A percentile compares a stretch with the other conserved stretches of the same genome.
These are phyloP conservation scores for Turritopsis dohrnii DNA, from an alignment of 30 jellyfish, hydroid and myxozoan species.

Conservation along the genomic window DNA sequence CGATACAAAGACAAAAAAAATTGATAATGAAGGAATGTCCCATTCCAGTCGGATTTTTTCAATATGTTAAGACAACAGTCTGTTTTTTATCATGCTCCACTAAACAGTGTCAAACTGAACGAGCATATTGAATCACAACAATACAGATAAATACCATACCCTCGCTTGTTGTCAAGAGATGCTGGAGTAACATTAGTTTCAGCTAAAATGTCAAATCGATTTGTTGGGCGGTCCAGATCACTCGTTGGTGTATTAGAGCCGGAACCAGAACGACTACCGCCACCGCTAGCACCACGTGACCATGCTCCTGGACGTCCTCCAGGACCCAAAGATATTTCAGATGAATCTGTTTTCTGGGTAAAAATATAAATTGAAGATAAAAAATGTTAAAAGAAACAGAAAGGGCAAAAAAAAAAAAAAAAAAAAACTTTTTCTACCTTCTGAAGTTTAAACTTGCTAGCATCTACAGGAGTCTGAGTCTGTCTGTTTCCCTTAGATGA, in stretches of 20 bases:
- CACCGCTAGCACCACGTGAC: conserved; percentile 95
- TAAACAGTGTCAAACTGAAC: too few relatives aligned
- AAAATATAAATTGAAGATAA: neutral
- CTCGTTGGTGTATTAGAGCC: conserved; percentile 24
- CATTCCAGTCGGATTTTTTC: too few relatives aligned
- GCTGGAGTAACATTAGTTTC: neutral
- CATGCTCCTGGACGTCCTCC: conserved; percentile 70
- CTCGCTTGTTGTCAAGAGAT: neutral
- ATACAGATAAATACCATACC: neutral
- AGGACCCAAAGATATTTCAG: conserved; percentile 80
- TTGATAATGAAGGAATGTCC: too few relatives aligned
- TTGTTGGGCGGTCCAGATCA: neutral
- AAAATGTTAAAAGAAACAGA: too few relatives aligned
- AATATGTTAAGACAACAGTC: too few relatives aligned
- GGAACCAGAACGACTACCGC: conserved; percentile 56
- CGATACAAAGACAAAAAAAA: too few relatives aligned
- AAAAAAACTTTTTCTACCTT: conserved; percentile 15
- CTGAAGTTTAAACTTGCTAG: conserved; percentile 45
- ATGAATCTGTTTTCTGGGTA: conserved; percentile 63
- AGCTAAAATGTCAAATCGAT: conserved; percentile 29
- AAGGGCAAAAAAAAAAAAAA: too few relatives aligned
- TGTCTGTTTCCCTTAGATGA: conserved; percentile 22
- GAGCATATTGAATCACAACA: neutral
- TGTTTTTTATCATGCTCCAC: too few relatives aligned
- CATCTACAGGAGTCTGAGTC: conserved; percentile 63